phyloP scores from a whole-genome alignment of 2,888 invertebrate species.

The Itoplectis maculator region DNA sequence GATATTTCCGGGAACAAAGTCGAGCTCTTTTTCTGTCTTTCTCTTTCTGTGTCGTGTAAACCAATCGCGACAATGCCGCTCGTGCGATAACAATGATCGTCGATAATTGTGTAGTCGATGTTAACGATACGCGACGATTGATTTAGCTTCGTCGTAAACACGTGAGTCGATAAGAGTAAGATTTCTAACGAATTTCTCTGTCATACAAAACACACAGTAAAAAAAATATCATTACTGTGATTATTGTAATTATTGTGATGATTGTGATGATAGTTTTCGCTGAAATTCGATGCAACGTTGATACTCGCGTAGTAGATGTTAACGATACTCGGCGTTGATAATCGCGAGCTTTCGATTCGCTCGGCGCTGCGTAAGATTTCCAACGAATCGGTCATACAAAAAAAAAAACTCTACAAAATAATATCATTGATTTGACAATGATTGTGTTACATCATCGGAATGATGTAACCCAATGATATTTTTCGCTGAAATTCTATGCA shows the following conservation, averaged over 20 bases:
- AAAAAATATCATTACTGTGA: too few relatives aligned
- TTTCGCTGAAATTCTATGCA: too few relatives aligned
- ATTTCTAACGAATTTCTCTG: not conserved
- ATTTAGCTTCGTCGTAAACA: not conserved
- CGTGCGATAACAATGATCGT: conserved; percentile 29
- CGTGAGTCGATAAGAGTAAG: not conserved
- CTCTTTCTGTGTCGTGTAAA: not conserved
- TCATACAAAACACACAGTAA: not conserved
- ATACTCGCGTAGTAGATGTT: conserved; percentile 21
- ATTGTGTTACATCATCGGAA: too few relatives aligned
- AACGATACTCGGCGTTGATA: conserved; percentile 21
- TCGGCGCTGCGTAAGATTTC: too few relatives aligned
- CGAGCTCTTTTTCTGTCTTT: too few relatives aligned
- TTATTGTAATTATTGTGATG: too few relatives aligned
- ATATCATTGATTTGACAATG: too few relatives aligned
- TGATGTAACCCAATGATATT: too few relatives aligned
- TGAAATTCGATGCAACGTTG: not conserved
- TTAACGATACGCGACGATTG: conserved; percentile 39
- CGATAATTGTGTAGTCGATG: conserved; percentile 19
- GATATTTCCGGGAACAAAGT: conserved; percentile 51
- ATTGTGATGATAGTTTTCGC: too few relatives aligned
- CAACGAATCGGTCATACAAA: too few relatives aligned
- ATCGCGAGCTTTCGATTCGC: too few relatives aligned
- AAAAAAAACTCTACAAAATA: too few relatives aligned
- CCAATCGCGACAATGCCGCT: conserved; percentile 17